A percentile compares a stretch with the other conserved stretches of the same genome.
Evolutionary conservation across 1,140 invertebrate genomes (phyloP).

Genomic region (Lycorma delicatula): DNA sequence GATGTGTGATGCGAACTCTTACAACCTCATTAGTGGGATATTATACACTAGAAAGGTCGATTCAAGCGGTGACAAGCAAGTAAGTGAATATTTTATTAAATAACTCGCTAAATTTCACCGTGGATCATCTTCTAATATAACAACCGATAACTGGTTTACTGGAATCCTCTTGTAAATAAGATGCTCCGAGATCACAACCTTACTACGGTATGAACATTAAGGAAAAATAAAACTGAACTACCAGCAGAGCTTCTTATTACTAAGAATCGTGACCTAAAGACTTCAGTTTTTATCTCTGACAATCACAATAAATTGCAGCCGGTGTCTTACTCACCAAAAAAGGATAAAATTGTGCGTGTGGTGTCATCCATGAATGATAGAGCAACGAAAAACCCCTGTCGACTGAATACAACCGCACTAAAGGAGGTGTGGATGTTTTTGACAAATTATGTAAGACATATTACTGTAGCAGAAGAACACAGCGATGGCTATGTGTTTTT

Average conservation of each 20-base stretch:
- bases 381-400: no score
- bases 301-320: no score
- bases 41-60: background rate
- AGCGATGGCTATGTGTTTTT: no score
- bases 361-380: no score
- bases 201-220: background rate
- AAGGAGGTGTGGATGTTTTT: no score
- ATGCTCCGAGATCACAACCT: background rate
- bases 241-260: background rate
- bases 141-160: background rate
- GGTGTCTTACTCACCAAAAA: no score
- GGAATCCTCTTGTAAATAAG: background rate
- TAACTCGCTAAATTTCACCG: background rate
- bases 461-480: no score
- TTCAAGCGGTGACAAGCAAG: background rate
- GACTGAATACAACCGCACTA: no score
- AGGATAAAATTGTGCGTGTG: no score
- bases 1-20: conserved; percentile 26
- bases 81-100: background rate
- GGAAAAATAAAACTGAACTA: background rate
- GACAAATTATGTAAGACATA: no score
- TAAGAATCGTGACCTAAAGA: no score
- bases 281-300: no score
- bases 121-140: background rate
- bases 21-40: background rate